These are phyloP conservation scores for Eilema griseolum DNA, from an alignment of 2,888 invertebrate genomes.

Conservation along the genomic window DNA sequence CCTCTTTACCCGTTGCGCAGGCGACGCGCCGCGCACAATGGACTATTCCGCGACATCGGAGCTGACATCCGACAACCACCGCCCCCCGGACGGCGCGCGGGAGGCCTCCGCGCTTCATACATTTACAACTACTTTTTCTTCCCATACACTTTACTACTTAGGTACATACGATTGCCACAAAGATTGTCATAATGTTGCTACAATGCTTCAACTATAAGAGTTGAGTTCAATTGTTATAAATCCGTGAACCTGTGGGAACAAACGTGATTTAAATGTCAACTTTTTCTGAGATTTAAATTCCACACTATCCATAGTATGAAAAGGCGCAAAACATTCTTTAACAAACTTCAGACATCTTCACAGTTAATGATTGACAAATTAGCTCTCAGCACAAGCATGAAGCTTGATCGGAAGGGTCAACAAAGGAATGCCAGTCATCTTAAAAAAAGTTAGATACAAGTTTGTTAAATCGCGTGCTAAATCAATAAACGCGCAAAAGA, in stretches of 20 bases:
- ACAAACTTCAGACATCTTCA: background rate
- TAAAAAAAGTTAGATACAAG: background rate
- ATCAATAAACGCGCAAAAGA: conserved; percentile 25
- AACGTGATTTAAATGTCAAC: background rate
- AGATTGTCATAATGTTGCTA: background rate
- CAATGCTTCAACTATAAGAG: background rate
- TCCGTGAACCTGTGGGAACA: background rate
- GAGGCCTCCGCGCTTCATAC: conserved; percentile 11
- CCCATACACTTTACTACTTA: background rate
- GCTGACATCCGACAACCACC: conserved; percentile 64
- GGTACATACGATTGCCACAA: background rate
- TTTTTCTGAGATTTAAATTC: background rate
- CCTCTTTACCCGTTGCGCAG: conserved; percentile 69
- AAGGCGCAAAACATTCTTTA: background rate
- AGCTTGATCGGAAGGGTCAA: background rate
- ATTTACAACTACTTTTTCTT: conserved; percentile 1
- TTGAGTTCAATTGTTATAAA: background rate
- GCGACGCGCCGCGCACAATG: conserved; percentile 68
- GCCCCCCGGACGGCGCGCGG: conserved; percentile 22
- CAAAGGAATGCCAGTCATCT: background rate
- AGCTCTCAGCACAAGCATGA: conserved; percentile 5
- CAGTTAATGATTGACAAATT: background rate
- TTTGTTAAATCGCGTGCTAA: conserved; percentile 19
- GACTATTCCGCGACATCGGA: conserved; percentile 79
- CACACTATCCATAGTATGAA: background rate